These are phyloP conservation scores for Bombus fervidus DNA, from an alignment of 1,140 invertebrate species.

Conservation along the genomic window DNA sequence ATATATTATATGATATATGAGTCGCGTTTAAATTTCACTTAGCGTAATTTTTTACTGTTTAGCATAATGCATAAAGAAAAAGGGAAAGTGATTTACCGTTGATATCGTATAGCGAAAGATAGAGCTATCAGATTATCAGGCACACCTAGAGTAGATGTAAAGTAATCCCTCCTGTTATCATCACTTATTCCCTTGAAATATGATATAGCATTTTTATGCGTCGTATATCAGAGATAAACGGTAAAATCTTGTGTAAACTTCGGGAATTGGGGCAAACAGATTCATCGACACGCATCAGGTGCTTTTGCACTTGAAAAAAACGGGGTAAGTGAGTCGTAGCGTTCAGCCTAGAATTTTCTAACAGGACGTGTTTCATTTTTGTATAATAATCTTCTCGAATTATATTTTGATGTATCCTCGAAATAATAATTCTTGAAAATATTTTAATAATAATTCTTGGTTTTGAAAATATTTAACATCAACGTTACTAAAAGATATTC, in stretches of 20 bases:
- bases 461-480: too few relatives aligned
- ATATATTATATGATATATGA: background rate
- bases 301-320: background rate
- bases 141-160: background rate
- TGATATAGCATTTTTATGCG: slow-evolving; percentile 13
- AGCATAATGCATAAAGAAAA: background rate
- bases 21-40: background rate
- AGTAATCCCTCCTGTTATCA: slow-evolving; percentile 14
- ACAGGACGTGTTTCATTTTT: too few relatives aligned
- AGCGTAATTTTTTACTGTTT: background rate
- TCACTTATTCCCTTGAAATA: background rate
- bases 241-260: slow-evolving; percentile 33
- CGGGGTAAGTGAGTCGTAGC: background rate
- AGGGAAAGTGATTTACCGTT: background rate
- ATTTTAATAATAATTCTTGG: too few relatives aligned
- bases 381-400: too few relatives aligned
- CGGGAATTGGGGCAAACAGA: slow-evolving; percentile 20
- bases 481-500: background rate
- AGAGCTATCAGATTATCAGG: slow-evolving; percentile 10
- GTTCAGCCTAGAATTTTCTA: background rate
- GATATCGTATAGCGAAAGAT: background rate
- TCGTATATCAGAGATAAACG: slow-evolving; percentile 16
- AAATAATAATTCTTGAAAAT: too few relatives aligned
- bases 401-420: too few relatives aligned
- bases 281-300: background rate